Base-by-base conservation (phyloP, 1,140 invertebrate species). In the Anastrepha ludens region DNA sequence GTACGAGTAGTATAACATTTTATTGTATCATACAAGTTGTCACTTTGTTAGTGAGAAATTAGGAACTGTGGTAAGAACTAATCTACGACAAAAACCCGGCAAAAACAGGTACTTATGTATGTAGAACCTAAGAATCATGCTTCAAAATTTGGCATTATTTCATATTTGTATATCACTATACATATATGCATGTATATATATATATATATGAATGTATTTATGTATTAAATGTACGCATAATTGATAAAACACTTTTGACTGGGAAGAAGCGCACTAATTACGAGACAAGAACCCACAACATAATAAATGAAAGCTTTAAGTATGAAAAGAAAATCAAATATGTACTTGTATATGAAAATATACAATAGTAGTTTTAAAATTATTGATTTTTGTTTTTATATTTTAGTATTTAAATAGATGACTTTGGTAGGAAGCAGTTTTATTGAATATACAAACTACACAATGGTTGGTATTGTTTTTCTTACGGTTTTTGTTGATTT, bases 241-340 rank as follows among this genome's bases (percentile, higher is more conserved):
- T 17, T 55, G 44, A 7, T 50, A 50, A 78, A n/a, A 78, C 70
- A 47, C 20, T n/a, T 78, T 47, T 50, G 15, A 20, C 47, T 50
- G 41, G 41, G n/a, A 50, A 78, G 39, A 81, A 81, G 47, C 74
- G 17, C 9, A 81, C n/a, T 81, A 81, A 55, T 81, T 81, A 81
- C 47, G n/a, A 81, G 44, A 81, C 74, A 81, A 81, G 74, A 81
- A 50, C 74, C 74, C 74, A 81, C 47, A 81, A 81, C 44, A 67
- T 67, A 15, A 39, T 29, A 8, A 67, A 81, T 55, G 15, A 29
- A 81, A 55, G 74, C 20, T 11, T 20, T 55, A 55, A 81, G 15
- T 50, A 20, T 7, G 15, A 47, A 81, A 81, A 29, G 20, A 20
- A 55, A 55, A n/a, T 47, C 44, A 81, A 81, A 55, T 81, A 67